A percentile compares a stretch with the other conserved stretches of the same genome.
phyloP scores from a whole-genome alignment of 2,113 vertebrate species.

The Microtus oregoni region DNA sequence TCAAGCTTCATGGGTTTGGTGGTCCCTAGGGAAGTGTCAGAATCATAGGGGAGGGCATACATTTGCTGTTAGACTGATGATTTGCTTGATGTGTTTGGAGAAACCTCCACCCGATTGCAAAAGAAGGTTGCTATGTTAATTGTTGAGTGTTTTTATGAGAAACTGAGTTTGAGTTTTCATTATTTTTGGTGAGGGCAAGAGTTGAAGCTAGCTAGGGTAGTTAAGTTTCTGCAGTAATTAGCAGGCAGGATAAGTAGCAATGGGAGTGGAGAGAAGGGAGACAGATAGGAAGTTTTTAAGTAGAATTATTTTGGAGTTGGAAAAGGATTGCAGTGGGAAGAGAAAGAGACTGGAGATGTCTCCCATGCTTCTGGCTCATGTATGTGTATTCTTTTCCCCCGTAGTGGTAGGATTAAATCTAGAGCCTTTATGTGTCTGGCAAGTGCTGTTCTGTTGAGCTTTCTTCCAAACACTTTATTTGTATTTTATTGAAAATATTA shows the following conservation, averaged over 20 bases:
- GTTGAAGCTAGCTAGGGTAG: neutral
- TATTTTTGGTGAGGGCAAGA: neutral
- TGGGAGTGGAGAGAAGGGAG: neutral
- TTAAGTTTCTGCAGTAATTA: neutral
- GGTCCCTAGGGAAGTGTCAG: neutral
- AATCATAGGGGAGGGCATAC: neutral
- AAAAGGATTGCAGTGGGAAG: neutral
- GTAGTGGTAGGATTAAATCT: neutral
- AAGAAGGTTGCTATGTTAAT: neutral
- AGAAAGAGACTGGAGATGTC: conserved; percentile 1
- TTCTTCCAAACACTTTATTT: neutral
- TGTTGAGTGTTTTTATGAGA: neutral
- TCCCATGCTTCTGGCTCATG: conserved; percentile 11
- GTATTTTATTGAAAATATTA: neutral
- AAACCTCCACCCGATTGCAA: neutral
- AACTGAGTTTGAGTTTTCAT: conserved; percentile 8
- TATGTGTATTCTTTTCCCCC: neutral
- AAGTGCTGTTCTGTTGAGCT: neutral
- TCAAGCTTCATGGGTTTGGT: neutral
- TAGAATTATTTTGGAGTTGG: conserved; percentile 29
- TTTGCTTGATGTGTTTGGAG: neutral
- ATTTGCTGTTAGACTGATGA: neutral
- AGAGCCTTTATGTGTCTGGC: neutral
- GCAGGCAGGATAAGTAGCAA: neutral
- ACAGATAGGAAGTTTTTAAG: conserved; percentile 25